These are phyloP conservation scores for Diglossa cyanea DNA, from an alignment of 2,797 vertebrate genomes.

Conservation along the genomic window DNA sequence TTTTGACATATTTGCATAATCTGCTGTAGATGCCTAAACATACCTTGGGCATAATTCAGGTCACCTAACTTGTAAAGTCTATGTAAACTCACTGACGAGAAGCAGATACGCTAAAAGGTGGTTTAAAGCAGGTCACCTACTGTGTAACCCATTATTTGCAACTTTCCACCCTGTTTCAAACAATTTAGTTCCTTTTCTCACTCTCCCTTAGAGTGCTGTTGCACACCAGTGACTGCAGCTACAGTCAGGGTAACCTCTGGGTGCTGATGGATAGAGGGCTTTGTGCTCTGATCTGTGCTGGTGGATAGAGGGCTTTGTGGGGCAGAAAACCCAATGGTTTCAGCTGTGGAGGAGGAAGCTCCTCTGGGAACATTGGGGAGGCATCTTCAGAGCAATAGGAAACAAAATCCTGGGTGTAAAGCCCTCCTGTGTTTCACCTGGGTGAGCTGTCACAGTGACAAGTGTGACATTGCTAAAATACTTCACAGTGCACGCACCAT, in stretches of 20 bases:
- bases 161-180: not conserved
- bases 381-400: not conserved
- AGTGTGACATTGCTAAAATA: not conserved
- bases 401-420: not conserved
- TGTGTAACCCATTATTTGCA: not conserved
- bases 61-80: not conserved
- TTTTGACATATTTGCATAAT: not conserved
- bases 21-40: not conserved
- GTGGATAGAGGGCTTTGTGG: not conserved
- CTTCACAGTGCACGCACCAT: accelerated
- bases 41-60: accelerated
- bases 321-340: not conserved
- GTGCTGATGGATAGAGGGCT: not conserved
- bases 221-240: not conserved
- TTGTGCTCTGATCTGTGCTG: not conserved
- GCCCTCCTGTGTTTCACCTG: not conserved
- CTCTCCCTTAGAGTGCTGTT: not conserved
- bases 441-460: not conserved
- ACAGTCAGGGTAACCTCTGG: not conserved
- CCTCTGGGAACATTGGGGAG: accelerated
- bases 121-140: not conserved
- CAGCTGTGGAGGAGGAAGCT: not conserved
- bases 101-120: not conserved
- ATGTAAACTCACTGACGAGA: not conserved
- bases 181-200: not conserved